phyloP scores from a whole-genome alignment of 1,140 invertebrate genomes.

The Batillaria attramentaria region DNA sequence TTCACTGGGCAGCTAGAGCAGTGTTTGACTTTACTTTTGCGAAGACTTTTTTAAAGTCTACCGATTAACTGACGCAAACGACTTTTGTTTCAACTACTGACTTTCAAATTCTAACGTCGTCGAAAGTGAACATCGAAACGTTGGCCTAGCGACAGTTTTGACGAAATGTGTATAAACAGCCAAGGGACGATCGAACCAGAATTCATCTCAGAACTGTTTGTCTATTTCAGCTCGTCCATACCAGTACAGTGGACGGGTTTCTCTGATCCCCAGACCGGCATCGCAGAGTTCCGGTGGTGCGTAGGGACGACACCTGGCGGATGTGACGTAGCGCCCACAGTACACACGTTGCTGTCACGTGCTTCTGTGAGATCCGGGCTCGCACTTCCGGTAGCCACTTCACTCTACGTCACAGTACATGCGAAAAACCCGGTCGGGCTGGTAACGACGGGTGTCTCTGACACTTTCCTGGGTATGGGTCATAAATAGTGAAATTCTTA shows the following conservation, averaged over 20 bases:
- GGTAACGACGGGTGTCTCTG: conserved; percentile 33
- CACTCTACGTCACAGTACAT: conserved; percentile 42
- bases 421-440: conserved; percentile 48
- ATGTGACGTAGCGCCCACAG: conserved; percentile 39
- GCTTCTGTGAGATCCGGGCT: conserved; percentile 31
- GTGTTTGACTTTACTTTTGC: too few species aligned
- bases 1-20: too few species aligned
- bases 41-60: too few species aligned
- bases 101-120: too few species aligned
- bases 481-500: too few species aligned
- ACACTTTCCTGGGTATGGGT: conserved; percentile 47
- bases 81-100: too few species aligned
- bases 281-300: conserved; percentile 50
- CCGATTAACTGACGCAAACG: too few species aligned
- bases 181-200: too few species aligned
- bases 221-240: conserved; percentile 38
- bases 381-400: conserved; percentile 26
- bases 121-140: too few species aligned
- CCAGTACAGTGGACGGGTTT: conserved; percentile 46
- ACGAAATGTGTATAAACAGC: too few species aligned
- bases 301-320: conserved; percentile 20
- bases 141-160: too few species aligned
- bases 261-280: conserved; percentile 50
- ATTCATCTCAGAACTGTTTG: too few species aligned
- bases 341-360: conserved; percentile 29